Percentiles rank a stretch among this genome's conserved stretches.
Conservation (phyloP, 2,113 vertebrate species). For the Epinephelus fuscoguttatus region DNA sequence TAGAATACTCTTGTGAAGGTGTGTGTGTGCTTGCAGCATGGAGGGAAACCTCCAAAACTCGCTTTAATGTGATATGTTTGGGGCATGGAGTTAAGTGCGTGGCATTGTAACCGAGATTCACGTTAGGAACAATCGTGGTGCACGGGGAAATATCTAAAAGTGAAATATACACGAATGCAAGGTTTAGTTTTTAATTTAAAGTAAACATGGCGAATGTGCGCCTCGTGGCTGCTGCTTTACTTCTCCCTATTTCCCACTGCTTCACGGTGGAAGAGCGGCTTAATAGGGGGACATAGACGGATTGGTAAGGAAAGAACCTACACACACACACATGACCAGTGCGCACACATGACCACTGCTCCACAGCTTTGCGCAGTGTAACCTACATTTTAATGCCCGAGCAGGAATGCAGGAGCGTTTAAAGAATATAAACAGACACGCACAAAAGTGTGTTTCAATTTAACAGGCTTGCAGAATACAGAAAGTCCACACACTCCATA, state of each 20-base stretch:
- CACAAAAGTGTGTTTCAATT: neutral
- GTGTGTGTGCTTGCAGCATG: neutral
- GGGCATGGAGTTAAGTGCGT: neutral
- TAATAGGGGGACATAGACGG: slow-evolving; percentile 18
- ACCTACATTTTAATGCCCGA: slow-evolving; percentile 1
- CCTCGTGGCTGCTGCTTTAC: neutral
- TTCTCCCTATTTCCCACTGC: slow-evolving; percentile 16
- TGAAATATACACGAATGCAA: neutral
- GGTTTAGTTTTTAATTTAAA: neutral
- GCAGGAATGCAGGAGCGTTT: neutral
- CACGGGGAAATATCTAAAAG: neutral
- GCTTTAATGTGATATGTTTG: slow-evolving; percentile 8
- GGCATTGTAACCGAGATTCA: neutral
- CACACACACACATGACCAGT: neutral
- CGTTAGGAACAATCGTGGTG: neutral
- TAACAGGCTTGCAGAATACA: neutral
- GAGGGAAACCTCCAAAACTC: neutral
- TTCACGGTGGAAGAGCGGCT: slow-evolving; percentile 29
- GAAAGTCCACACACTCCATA: neutral
- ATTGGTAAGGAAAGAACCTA: slow-evolving; percentile 75
- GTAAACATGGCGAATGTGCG: neutral
- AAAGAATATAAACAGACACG: neutral
- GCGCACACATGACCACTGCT: neutral
- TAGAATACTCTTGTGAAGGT: neutral
- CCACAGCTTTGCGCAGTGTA: neutral